These are phyloP conservation scores for Ctenomys sociabilis DNA, from an alignment of 2,113 vertebrate genomes.

Conservation along the genomic window DNA sequence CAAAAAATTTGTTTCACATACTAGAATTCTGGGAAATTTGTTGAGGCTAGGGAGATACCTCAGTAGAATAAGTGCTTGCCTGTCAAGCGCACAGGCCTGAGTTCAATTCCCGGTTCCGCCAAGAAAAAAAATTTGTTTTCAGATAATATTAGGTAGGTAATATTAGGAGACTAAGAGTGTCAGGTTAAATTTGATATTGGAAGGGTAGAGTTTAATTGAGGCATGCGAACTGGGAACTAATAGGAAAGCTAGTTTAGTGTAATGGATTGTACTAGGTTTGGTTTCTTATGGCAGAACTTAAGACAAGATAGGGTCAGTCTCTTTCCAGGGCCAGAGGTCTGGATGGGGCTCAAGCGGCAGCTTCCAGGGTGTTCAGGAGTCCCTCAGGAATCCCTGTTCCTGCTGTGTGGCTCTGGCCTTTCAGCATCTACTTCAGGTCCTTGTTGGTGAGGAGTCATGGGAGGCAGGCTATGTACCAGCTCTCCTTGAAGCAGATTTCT, in stretches of 20 bases:
- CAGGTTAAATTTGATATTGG: neutral
- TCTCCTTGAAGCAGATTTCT: neutral
- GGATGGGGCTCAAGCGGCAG: neutral
- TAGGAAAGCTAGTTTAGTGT: neutral
- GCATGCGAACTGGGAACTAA: neutral
- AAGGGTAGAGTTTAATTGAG: slow-evolving; percentile 1
- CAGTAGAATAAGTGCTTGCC: too few species aligned
- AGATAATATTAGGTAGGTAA: neutral
- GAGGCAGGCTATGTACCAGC: neutral
- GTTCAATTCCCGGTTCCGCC: too few species aligned
- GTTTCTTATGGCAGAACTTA: neutral
- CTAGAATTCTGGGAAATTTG: neutral
- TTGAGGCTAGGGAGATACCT: too few species aligned
- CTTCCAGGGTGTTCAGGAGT: neutral
- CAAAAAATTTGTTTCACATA: neutral
- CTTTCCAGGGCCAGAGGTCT: neutral
- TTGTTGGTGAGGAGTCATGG: neutral
- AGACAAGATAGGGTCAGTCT: neutral
- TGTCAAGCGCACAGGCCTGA: too few species aligned
- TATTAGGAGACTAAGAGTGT: neutral
- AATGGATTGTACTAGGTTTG: neutral
- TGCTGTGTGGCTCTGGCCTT: neutral
- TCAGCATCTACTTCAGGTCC: neutral
- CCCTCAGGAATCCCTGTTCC: neutral
- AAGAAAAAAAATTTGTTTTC: too few species aligned